These are phyloP conservation scores for Beroe ovata DNA, from an alignment of 37 sponge, comb jelly and placozoan genomes.

Conservation along the genomic window DNA sequence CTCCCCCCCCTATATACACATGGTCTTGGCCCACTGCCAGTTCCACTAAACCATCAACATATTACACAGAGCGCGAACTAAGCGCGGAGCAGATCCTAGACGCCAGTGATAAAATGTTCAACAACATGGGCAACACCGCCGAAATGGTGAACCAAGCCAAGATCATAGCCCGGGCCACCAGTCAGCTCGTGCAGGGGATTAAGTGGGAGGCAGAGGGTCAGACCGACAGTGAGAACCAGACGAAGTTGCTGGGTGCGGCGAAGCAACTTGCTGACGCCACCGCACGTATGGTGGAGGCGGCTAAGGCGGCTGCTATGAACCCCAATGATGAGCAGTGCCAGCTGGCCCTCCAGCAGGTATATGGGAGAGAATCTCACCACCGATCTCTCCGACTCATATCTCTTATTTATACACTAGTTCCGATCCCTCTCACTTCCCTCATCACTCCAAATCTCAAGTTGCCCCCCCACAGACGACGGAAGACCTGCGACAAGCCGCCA, in stretches of 20 bases:
- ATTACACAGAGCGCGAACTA: constrained; percentile 29
- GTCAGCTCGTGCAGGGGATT: constrained; percentile 81
- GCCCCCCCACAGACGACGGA: constrained; percentile 63
- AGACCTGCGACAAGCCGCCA: constrained; percentile 64
- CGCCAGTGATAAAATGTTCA: constrained; percentile 83
- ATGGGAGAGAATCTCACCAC: too few species aligned
- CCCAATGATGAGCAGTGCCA: constrained; percentile 69
- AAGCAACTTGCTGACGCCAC: constrained; percentile 92
- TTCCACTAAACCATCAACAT: too few species aligned
- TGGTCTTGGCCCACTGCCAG: too few species aligned
- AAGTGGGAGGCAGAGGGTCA: constrained; percentile 86
- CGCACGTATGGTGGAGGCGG: constrained; percentile 92
- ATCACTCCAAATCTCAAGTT: too few species aligned
- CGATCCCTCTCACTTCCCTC: neutral
- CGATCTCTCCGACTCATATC: neutral
- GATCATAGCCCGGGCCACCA: constrained; percentile 86
- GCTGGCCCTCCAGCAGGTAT: constrained; percentile 57
- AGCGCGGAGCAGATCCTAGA: constrained; percentile 76
- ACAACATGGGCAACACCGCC: constrained; percentile 86
- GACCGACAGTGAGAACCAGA: constrained; percentile 80
- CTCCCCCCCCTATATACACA: too few species aligned
- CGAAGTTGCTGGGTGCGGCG: constrained; percentile 81
- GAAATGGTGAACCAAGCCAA: constrained; percentile 98
- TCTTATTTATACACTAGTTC: neutral
- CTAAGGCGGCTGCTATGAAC: constrained; percentile 84